Evolutionary conservation across 2,888 invertebrate species (phyloP).

Genomic region (Lagria hirta): DNA sequence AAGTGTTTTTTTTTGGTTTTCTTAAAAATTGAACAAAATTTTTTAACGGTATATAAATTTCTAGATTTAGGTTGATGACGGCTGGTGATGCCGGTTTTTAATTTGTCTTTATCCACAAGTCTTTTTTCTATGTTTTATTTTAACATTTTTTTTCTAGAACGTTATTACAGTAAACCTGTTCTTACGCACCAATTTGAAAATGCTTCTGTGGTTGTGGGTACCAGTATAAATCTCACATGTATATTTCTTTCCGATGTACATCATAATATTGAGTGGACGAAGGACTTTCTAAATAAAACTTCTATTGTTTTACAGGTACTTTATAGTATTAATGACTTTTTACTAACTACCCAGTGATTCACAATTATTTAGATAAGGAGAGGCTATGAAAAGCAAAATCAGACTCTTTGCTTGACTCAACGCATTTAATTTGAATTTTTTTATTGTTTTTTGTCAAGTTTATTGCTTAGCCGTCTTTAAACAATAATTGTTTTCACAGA

Average conservation of each 20-base stretch:
- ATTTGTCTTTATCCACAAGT: constrained; percentile 1
- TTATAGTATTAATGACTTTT: no score
- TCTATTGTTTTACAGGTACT: constrained; percentile 36
- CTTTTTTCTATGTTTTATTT: constrained; percentile 29
- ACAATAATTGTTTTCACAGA: no score
- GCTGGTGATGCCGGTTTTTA: constrained; percentile 23
- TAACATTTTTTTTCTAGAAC: constrained; percentile 66
- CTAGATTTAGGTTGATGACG: constrained; percentile 12
- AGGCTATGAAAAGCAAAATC: no score
- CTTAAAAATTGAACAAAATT: constrained; percentile 32
- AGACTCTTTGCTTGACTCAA: no score
- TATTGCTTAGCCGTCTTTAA: no score
- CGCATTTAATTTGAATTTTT: no score
- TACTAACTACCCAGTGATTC: no score
- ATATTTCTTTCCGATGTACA: constrained; percentile 83
- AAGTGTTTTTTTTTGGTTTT: constrained; percentile 64
- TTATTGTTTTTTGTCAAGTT: no score
- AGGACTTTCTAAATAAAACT: constrained; percentile 27
- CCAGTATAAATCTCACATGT: constrained; percentile 75
- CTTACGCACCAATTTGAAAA: constrained; percentile 75
- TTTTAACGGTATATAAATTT: constrained; percentile 50
- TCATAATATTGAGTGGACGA: constrained; percentile 76
- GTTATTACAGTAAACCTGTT: constrained; percentile 82
- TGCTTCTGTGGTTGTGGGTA: constrained; percentile 72
- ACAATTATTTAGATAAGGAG: no score